Conservation (phyloP, 2,888 invertebrate genomes). For the Epirrhoe alternata region DNA sequence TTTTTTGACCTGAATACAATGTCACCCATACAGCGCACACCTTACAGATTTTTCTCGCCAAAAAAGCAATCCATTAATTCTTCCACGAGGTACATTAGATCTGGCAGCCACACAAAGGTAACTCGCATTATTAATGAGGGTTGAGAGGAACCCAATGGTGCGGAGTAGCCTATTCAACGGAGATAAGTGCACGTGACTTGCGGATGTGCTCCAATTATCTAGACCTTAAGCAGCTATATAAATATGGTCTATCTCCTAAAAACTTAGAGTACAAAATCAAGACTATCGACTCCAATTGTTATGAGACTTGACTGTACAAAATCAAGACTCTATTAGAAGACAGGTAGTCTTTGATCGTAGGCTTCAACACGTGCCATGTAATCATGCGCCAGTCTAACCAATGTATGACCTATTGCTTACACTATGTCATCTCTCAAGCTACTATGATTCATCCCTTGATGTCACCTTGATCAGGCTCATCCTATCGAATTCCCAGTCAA, state of each 20-base stretch:
- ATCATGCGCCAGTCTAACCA: too few relatives aligned
- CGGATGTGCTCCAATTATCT: constrained; percentile 6
- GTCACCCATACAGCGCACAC: background rate
- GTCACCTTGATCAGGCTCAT: too few relatives aligned
- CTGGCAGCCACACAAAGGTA: constrained; percentile 25
- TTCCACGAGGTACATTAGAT: constrained; percentile 12
- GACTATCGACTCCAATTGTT: too few relatives aligned
- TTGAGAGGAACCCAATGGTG: constrained; percentile 23
- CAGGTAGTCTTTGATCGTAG: too few relatives aligned
- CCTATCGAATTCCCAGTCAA: too few relatives aligned
- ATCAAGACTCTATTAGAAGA: too few relatives aligned
- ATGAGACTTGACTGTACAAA: too few relatives aligned
- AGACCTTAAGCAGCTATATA: background rate
- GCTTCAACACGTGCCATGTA: too few relatives aligned
- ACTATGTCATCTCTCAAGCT: too few relatives aligned
- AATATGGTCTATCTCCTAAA: background rate
- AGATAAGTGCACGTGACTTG: constrained; percentile 11
- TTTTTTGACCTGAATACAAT: background rate
- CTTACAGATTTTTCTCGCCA: background rate
- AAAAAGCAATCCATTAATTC: constrained; percentile 15
- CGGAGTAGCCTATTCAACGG: constrained; percentile 9
- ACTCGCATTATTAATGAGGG: constrained; percentile 32
- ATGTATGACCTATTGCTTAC: too few relatives aligned
- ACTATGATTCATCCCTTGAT: too few relatives aligned
- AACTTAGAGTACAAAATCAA: too few relatives aligned